Percentiles rank a stretch among this genome's conserved stretches.
phyloP scores from a whole-genome alignment of 1,140 invertebrate species.

The Drosophila tristis region DNA sequence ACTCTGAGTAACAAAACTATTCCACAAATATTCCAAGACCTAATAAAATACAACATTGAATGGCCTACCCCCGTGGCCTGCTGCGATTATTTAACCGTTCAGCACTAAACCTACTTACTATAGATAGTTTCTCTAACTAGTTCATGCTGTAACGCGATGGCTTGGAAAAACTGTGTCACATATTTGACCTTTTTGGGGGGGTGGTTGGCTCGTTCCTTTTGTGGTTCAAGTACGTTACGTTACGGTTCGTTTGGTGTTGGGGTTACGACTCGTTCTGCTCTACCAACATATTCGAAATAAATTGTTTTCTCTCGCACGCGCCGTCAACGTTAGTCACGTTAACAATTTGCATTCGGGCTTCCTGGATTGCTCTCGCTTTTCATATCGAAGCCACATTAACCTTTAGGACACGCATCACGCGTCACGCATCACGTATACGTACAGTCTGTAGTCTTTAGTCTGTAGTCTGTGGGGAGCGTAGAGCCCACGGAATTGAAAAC shows the following conservation, averaged over 20 bases:
- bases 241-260: background rate
- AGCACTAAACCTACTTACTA: too few relatives aligned
- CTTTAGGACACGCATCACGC: constrained; percentile 63
- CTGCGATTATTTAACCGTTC: too few relatives aligned
- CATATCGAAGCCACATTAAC: constrained; percentile 68
- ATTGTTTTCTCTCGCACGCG: constrained; percentile 44
- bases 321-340: constrained; percentile 61
- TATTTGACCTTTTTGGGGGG: too few relatives aligned
- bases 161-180: too few relatives aligned
- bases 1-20: too few relatives aligned
- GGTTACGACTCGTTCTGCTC: background rate
- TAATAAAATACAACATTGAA: too few relatives aligned
- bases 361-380: constrained; percentile 35
- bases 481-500: constrained; percentile 52
- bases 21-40: too few relatives aligned
- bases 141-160: too few relatives aligned
- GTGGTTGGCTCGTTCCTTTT: constrained; percentile 7
- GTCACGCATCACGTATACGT: constrained; percentile 10
- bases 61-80: too few relatives aligned
- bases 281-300: constrained; percentile 40
- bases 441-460: background rate
- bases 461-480: too few relatives aligned
- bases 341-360: constrained; percentile 65
- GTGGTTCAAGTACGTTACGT: constrained; percentile 11
- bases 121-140: too few relatives aligned